Conservation (phyloP, 2,113 vertebrate species). For the Rhinopomastus cyanomelas region DNA sequence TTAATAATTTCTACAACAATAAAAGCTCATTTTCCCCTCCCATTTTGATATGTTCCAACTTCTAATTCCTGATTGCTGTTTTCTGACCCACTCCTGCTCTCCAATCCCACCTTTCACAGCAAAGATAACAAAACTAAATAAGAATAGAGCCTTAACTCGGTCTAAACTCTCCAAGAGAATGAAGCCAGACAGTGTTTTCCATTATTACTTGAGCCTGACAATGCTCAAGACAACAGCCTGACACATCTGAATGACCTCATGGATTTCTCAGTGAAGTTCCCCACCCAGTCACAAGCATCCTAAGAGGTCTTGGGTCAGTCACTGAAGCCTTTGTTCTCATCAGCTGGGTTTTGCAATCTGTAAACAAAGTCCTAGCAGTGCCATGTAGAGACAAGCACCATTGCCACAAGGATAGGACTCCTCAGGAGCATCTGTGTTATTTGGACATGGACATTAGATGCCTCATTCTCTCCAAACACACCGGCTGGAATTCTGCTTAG, state of each 20-base stretch:
- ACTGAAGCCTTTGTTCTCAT: conserved; percentile 17
- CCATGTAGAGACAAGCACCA: not conserved
- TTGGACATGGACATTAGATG: not conserved
- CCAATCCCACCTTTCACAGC: not conserved
- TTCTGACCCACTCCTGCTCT: not conserved
- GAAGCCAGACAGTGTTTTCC: not conserved
- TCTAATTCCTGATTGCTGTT: not conserved
- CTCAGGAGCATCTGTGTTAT: not conserved
- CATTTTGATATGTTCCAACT: not conserved
- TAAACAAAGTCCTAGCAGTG: not conserved
- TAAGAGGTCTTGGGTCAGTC: not conserved
- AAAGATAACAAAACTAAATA: not conserved
- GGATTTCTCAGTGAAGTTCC: not conserved
- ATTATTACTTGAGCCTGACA: not conserved
- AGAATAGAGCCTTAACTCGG: not conserved
- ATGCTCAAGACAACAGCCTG: too few species aligned
- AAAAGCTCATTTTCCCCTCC: not conserved
- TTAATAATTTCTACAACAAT: not conserved
- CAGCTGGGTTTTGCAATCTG: not conserved
- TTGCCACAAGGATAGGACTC: rapidly evolving
- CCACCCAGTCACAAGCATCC: not conserved
- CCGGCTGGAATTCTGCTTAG: not conserved
- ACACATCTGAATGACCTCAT: not conserved
- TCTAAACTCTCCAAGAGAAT: not conserved
- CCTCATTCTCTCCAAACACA: not conserved